Evolutionary conservation across 2,888 invertebrate genomes (phyloP).

Genomic region (Plagodis pulveraria): DNA sequence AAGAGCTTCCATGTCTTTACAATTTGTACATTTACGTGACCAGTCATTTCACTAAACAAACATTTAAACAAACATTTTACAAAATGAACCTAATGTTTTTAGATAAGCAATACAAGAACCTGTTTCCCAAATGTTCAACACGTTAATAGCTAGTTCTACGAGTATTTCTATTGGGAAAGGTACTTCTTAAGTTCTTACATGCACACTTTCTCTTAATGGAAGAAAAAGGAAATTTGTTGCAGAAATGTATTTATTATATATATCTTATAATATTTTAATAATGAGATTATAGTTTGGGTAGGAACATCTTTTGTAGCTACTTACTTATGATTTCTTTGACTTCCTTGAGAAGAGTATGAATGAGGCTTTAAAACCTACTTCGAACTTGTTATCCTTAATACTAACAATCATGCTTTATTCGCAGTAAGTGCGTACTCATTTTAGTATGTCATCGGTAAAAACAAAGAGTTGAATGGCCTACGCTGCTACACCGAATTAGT

Average conservation of each 20-base stretch:
- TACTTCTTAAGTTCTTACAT: too few species aligned
- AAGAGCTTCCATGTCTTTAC: slow-evolving; percentile 17
- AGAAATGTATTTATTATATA: too few species aligned
- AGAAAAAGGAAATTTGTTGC: too few species aligned
- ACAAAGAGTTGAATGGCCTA: slow-evolving; percentile 54
- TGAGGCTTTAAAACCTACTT: not conserved
- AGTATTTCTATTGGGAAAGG: too few species aligned
- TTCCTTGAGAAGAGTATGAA: too few species aligned
- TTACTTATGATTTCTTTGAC: too few species aligned
- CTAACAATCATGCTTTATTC: slow-evolving; percentile 35
- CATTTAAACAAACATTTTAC: slow-evolving; percentile 16
- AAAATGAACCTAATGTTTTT: slow-evolving; percentile 18
- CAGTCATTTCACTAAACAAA: slow-evolving; percentile 13
- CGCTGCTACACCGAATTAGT: slow-evolving; percentile 55
- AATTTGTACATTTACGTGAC: slow-evolving; percentile 16
- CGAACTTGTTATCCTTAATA: slow-evolving; percentile 16
- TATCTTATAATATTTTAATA: too few species aligned
- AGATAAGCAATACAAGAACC: slow-evolving; percentile 19
- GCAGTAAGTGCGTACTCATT: slow-evolving; percentile 38
- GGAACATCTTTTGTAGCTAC: too few species aligned
- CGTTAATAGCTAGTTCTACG: too few species aligned
- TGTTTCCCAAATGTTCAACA: slow-evolving; percentile 2
- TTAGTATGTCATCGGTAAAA: slow-evolving; percentile 52
- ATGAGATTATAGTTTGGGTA: too few species aligned
- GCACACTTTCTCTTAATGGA: too few species aligned